Evolutionary conservation across 2,888 invertebrate genomes (phyloP).

Genomic region (Rhabditophanes sp.): DNA sequence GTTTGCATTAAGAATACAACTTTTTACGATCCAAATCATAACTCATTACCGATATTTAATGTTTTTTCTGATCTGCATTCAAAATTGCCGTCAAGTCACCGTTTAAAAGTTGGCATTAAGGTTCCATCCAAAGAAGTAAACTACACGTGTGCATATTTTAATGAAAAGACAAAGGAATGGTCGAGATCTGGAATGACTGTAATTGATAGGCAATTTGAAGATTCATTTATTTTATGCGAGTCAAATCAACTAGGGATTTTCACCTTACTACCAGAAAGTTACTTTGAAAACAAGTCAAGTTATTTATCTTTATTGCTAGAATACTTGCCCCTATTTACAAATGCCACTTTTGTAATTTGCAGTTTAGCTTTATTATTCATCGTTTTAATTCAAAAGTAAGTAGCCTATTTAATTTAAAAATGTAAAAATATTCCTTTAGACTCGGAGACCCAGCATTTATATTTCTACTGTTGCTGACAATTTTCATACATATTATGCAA

Average conservation of each 20-base stretch:
- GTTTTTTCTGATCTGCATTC: too few relatives aligned
- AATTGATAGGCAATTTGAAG: constrained; percentile 19
- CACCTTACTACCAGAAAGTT: constrained; percentile 26
- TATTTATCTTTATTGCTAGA: too few relatives aligned
- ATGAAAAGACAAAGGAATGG: constrained; percentile 29
- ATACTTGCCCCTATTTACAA: constrained; percentile 9
- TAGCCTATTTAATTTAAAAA: not conserved
- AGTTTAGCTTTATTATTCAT: constrained; percentile 23
- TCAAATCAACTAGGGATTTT: constrained; percentile 30
- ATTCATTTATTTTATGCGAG: constrained; percentile 35
- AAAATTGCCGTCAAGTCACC: too few relatives aligned
- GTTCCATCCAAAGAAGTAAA: too few relatives aligned
- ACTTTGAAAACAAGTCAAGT: too few relatives aligned
- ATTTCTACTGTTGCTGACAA: constrained; percentile 23
- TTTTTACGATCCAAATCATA: too few relatives aligned
- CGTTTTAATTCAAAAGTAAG: constrained; percentile 26
- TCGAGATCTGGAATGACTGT: constrained; percentile 29
- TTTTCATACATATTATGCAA: constrained; percentile 25
- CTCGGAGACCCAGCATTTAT: constrained; percentile 27
- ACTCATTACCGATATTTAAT: too few relatives aligned
- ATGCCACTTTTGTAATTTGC: constrained; percentile 5
- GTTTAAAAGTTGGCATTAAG: too few relatives aligned
- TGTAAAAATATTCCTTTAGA: too few relatives aligned
- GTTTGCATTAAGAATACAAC: constrained; percentile 13
- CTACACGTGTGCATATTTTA: constrained; percentile 36